These are phyloP conservation scores for Columba janthina DNA, from an alignment of 2,113 vertebrate species.

Conservation along the genomic window DNA sequence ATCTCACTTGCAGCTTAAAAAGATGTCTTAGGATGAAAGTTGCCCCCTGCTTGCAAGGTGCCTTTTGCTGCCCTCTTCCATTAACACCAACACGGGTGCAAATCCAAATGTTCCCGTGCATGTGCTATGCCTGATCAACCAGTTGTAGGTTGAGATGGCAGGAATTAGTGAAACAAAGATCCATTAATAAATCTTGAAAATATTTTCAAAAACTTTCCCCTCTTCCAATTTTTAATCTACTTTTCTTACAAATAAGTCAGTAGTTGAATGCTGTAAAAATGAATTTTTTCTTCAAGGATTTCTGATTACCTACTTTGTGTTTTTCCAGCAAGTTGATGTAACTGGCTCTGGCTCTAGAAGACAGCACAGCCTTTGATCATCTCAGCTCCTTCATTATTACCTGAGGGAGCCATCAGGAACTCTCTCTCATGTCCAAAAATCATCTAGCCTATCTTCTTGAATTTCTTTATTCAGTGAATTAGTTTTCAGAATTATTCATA, in stretches of 20 bases:
- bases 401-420: slow-evolving; percentile 56
- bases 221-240: neutral
- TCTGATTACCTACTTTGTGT: slow-evolving; percentile 40
- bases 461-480: slow-evolving; percentile 53
- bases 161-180: neutral
- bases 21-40: neutral
- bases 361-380: slow-evolving; percentile 62
- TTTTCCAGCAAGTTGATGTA: slow-evolving; percentile 41
- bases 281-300: neutral
- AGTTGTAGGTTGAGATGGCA: neutral
- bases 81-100: neutral
- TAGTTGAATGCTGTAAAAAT: neutral
- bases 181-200: neutral
- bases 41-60: neutral
- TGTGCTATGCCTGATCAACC: neutral
- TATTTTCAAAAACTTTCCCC: neutral
- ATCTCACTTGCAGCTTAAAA: neutral
- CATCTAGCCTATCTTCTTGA: slow-evolving; percentile 31
- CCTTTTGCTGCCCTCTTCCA: neutral
- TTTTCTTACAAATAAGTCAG: neutral
- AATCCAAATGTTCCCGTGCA: neutral
- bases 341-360: slow-evolving; percentile 49
- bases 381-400: slow-evolving; percentile 41
- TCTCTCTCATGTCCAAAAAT: slow-evolving; percentile 54
- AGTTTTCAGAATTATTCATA: slow-evolving; percentile 58